A percentile compares a stretch with the other conserved stretches of the same genome.
Evolutionary conservation across 2,888 invertebrate genomes (phyloP).

Genomic region (Microplitis deprimator): DNA sequence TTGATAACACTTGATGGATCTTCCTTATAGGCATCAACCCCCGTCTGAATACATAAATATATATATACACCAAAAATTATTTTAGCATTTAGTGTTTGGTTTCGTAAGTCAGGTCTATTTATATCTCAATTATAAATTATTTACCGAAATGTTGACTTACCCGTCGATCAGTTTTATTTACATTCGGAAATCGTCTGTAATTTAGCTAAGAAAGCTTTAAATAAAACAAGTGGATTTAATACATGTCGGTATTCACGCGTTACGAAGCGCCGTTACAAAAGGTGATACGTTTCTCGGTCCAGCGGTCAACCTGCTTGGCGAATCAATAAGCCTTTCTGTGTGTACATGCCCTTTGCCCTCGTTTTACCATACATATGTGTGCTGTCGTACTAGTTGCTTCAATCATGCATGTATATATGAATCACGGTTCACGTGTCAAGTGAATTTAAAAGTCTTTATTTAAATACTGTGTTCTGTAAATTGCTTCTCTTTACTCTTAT

Average conservation of each 20-base stretch:
- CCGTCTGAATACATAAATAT: not conserved
- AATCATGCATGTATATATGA: constrained; percentile 34
- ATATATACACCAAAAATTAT: not conserved
- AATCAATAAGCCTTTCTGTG: constrained; percentile 57
- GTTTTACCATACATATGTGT: constrained; percentile 21
- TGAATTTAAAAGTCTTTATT: not conserved
- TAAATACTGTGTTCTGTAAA: not conserved
- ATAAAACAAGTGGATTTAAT: constrained; percentile 54
- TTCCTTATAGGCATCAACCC: not conserved
- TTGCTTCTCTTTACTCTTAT: not conserved
- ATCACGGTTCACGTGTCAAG: constrained; percentile 28
- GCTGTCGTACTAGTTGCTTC: constrained; percentile 48
- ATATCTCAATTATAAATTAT: not conserved
- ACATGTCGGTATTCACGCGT: constrained; percentile 36
- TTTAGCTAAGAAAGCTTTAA: constrained; percentile 48
- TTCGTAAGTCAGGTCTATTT: not conserved
- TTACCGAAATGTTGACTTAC: not conserved
- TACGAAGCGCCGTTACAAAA: constrained; percentile 46
- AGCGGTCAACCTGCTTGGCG: constrained; percentile 49
- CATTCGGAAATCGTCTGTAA: too few species aligned
- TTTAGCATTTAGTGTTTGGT: not conserved
- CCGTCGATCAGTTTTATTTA: not conserved
- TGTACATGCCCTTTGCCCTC: constrained; percentile 11
- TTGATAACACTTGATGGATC: not conserved
- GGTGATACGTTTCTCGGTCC: constrained; percentile 54